phyloP scores from a whole-genome alignment of 2,797 vertebrate species.

The Euthynnus affinis region DNA sequence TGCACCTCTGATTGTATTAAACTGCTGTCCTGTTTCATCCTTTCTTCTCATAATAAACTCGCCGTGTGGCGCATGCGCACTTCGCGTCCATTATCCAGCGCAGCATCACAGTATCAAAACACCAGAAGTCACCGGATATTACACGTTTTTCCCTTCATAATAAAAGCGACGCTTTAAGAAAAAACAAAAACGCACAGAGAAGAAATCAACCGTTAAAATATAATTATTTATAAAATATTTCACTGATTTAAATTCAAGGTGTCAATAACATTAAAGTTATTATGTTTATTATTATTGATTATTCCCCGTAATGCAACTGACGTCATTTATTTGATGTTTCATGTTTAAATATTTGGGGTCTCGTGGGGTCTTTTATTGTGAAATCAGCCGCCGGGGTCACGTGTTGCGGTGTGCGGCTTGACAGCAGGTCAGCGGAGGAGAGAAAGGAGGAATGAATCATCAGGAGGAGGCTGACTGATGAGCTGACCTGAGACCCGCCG shows the following conservation, averaged over 20 bases:
- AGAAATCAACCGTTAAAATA: too few species aligned
- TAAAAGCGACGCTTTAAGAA: background rate
- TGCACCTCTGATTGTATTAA: too few species aligned
- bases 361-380: constrained; percentile 3
- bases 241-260: too few species aligned
- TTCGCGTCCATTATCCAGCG: background rate
- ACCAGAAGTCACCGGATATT: background rate
- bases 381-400: background rate
- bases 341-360: too few species aligned
- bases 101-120: background rate
- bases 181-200: too few species aligned
- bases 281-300: too few species aligned
- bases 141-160: background rate
- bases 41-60: background rate
- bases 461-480: constrained; percentile 21
- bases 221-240: background rate
- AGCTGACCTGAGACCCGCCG: constrained; percentile 10
- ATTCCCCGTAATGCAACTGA: too few species aligned
- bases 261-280: too few species aligned
- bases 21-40: background rate
- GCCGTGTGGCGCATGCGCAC: background rate
- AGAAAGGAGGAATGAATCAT: constrained; percentile 21
- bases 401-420: constrained; percentile 2
- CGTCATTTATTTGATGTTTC: too few species aligned
- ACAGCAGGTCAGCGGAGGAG: constrained; percentile 19